Base-by-base conservation (phyloP, 2,888 invertebrate genomes). In the Ornithoptera alexandrae region DNA sequence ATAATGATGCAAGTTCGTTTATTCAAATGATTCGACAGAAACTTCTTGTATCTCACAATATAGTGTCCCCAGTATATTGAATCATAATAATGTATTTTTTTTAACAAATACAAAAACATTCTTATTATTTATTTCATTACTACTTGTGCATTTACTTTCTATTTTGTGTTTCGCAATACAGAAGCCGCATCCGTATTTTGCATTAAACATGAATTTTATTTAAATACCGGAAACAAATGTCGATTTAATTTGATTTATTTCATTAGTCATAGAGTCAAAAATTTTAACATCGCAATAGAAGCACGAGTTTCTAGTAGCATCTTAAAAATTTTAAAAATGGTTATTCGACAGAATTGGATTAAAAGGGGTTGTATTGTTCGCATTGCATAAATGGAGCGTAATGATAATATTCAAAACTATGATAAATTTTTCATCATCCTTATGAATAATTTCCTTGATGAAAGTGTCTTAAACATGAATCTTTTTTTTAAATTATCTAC, bases 1-100 rank as follows among this genome's bases (percentile, higher is more conserved):
- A 87, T 90, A 90, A 92, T 90, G 91, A 91, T 88, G 90, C 82
- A 87, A 90, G 88, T 90, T 92, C 91, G 89, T 91, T 92, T 91
- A 91, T 92, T 90, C 87, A 91, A 92, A 91, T 92, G 92, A 92
- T 91, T 91, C 86, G 86, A 87, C 90, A 86, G 87, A 90, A 90
- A 90, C 80, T 86, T 84, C 84, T 84, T 84, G 81, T 81, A 61
- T 70, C 78, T 82, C 73, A 79, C 83, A 81, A 81, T 81, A 80
- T 76, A 80, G 56, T 53, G 57, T 67, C 53, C 61, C 17, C 62
- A 42, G 50, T 71, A 70, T 67, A 70, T 57, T 62, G 58, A 71
- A 36, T 60, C 53, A 65, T 61, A 67, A 72, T 75, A 71, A 72
- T 74, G 76, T 78, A 74, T 76, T 80, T 79, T 76, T 78, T 72